Evolutionary conservation across 2,797 vertebrate species (phyloP).

Genomic region (Chaetodon trifasciatus): DNA sequence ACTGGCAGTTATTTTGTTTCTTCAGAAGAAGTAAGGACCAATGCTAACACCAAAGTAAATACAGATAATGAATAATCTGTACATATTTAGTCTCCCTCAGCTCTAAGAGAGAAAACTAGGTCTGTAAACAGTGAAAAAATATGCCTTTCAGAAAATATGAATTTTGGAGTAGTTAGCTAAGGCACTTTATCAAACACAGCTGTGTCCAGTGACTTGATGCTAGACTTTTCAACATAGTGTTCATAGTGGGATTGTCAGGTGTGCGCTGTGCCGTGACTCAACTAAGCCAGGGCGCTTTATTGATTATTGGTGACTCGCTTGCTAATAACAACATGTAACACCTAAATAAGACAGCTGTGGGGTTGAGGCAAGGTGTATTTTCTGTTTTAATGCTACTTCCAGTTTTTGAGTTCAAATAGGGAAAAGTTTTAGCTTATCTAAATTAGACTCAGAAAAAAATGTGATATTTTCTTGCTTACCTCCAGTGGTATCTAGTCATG

Average conservation of each 20-base stretch:
- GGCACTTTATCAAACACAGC: not conserved
- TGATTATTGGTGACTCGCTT: not conserved
- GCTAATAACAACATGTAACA: not conserved
- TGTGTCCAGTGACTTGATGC: not conserved
- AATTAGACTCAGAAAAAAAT: not conserved
- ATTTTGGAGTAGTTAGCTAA: no score
- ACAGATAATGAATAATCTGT: not conserved
- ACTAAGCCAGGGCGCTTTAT: not conserved
- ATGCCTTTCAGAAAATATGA: no score
- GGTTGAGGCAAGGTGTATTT: not conserved
- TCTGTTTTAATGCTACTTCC: not conserved
- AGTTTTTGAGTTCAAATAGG: not conserved
- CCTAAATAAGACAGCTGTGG: not conserved
- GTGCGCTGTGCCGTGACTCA: not conserved
- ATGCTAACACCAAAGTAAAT: no score
- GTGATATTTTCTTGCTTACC: no score
- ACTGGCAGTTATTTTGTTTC: constrained; percentile 1
- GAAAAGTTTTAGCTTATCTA: not conserved
- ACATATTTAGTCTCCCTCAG: not conserved
- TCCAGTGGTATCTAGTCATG: not conserved
- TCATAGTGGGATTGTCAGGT: not conserved
- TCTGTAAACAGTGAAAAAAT: not conserved
- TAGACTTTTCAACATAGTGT: not conserved
- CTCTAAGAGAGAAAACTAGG: not conserved
- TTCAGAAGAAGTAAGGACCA: not conserved